Evolutionary conservation across 1,140 invertebrate genomes (phyloP).

Genomic region (Brachionus manjavacas): DNA sequence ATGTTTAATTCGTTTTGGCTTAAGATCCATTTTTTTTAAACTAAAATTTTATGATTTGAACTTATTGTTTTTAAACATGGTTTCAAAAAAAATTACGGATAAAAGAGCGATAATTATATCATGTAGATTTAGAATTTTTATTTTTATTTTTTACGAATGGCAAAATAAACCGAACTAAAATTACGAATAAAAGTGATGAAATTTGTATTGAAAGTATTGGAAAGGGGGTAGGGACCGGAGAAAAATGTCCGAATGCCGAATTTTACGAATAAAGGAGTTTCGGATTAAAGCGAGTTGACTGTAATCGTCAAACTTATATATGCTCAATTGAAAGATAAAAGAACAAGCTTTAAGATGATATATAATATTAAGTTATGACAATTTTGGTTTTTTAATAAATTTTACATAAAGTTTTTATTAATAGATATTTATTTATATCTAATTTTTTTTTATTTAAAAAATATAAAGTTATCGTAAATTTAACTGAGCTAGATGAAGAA

Average conservation of each 20-base stretch:
- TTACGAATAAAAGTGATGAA: constrained; percentile 6
- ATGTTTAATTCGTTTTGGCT: background rate
- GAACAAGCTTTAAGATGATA: too few relatives aligned
- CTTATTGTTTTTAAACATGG: background rate
- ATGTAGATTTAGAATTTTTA: constrained; percentile 3
- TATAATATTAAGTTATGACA: too few relatives aligned
- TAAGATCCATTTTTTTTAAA: constrained; percentile 9
- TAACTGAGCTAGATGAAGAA: too few relatives aligned
- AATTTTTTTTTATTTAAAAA: too few relatives aligned
- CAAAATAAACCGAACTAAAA: too few relatives aligned
- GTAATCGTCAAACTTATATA: too few relatives aligned
- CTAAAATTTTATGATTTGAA: constrained; percentile 2
- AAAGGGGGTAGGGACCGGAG: background rate
- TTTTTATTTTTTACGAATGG: constrained; percentile 12
- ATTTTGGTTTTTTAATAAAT: too few relatives aligned
- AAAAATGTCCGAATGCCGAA: background rate
- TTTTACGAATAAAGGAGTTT: background rate
- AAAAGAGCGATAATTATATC: constrained; percentile 7
- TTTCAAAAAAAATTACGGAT: constrained; percentile 2
- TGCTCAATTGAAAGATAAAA: too few relatives aligned
- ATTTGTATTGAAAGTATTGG: background rate
- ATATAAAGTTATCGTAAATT: too few relatives aligned
- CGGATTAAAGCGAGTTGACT: background rate
- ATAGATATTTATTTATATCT: too few relatives aligned
- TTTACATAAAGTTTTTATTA: too few relatives aligned